These are phyloP conservation scores for Hoplostethus atlanticus DNA, from an alignment of 2,797 vertebrate genomes.

Conservation along the genomic window DNA sequence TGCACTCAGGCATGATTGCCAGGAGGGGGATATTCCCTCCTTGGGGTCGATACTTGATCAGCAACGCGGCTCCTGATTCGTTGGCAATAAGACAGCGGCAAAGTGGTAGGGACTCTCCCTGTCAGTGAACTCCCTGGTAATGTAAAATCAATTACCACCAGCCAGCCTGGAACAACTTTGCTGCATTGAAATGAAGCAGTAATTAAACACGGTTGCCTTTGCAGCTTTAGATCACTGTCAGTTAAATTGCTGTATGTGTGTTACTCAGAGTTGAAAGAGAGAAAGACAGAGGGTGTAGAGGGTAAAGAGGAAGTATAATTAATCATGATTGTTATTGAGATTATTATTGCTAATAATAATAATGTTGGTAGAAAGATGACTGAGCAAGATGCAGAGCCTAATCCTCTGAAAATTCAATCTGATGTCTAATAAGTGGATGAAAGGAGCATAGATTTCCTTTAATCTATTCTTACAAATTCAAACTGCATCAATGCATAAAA, in stretches of 20 bases:
- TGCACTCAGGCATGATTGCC: neutral
- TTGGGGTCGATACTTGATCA: conserved; percentile 29
- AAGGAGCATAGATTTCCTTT: neutral
- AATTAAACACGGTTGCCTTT: conserved; percentile 58
- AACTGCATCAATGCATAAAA: neutral
- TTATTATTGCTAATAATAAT: neutral
- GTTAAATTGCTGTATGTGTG: conserved; percentile 21
- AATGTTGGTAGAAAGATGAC: conserved; percentile 5
- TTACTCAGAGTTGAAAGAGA: conserved; percentile 10
- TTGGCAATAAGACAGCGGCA: conserved; percentile 32
- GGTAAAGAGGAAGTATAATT: conserved; percentile 17
- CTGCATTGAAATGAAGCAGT: conserved; percentile 45
- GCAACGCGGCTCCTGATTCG: conserved; percentile 34
- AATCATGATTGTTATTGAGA: conserved; percentile 3
- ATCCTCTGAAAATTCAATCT: conserved; percentile 7
- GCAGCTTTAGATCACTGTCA: conserved; percentile 41
- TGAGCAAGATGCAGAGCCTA: neutral
- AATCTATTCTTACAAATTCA: neutral
- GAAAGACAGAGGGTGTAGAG: conserved; percentile 2
- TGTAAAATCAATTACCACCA: conserved; percentile 69
- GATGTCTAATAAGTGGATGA: conserved; percentile 10
- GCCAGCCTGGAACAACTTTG: conserved; percentile 41
- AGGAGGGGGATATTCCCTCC: neutral
- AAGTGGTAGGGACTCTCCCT: neutral
- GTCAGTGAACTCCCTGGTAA: conserved; percentile 29